A percentile compares a stretch with the other conserved stretches of the same genome.
phyloP scores from a whole-genome alignment of 2,797 vertebrate genomes.

The Amniataba percoides region DNA sequence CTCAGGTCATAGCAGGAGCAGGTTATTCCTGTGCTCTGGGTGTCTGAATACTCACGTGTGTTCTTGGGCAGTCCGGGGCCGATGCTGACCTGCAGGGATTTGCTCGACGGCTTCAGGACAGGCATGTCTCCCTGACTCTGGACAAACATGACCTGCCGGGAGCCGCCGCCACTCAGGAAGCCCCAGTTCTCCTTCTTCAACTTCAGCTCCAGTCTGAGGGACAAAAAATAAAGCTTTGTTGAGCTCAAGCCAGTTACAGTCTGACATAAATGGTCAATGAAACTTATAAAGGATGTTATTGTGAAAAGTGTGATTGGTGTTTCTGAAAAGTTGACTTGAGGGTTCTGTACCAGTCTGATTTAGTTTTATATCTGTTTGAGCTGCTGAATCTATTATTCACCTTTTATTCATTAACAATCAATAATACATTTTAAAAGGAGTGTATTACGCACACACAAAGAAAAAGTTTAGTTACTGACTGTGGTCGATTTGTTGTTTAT shows the following conservation, averaged over 20 bases:
- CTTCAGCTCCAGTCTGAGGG: slow-evolving; percentile 94
- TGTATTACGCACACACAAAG: neutral
- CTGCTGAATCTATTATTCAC: neutral
- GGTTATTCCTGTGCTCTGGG: neutral
- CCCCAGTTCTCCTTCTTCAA: slow-evolving; percentile 99
- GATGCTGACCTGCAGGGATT: slow-evolving; percentile 96
- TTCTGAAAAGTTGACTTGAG: neutral
- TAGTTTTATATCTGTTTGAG: neutral
- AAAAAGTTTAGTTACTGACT: neutral
- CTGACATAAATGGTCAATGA: neutral
- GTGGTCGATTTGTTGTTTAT: neutral
- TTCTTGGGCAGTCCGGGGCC: slow-evolving; percentile 96
- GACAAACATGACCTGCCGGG: slow-evolving; percentile 93
- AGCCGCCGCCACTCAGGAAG: slow-evolving; percentile 92
- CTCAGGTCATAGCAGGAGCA: neutral
- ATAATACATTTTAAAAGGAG: neutral
- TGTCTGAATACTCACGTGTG: slow-evolving; percentile 89
- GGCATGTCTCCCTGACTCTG: slow-evolving; percentile 91
- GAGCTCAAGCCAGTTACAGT: neutral
- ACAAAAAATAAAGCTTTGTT: neutral
- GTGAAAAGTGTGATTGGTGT: neutral
- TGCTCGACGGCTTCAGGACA: slow-evolving; percentile 92
- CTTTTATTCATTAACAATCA: neutral
- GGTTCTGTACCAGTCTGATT: neutral
- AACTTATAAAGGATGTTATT: neutral